These are phyloP conservation scores for Motacilla tschutschensis DNA, from an alignment of 2,113 vertebrate genomes.

Conservation along the genomic window DNA sequence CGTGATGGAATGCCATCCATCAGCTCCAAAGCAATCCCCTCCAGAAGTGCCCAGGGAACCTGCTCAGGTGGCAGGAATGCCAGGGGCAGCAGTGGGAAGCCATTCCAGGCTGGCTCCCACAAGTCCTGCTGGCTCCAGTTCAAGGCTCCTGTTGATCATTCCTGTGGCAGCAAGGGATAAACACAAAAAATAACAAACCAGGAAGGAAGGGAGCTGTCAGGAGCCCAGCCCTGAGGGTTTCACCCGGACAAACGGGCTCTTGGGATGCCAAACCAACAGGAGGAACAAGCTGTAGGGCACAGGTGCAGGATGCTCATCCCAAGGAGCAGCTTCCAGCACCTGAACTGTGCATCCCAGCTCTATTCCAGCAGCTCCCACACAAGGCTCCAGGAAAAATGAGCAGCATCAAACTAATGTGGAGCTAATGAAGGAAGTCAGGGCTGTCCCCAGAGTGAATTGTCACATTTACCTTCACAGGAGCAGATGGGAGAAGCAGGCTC, in stretches of 20 bases:
- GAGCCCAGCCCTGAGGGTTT: not conserved
- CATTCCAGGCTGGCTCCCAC: not conserved
- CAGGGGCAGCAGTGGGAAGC: not conserved
- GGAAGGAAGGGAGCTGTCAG: not conserved
- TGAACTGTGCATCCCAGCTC: not conserved
- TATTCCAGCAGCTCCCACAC: not conserved
- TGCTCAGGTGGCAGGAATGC: not conserved
- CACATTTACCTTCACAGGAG: not conserved
- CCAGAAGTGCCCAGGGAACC: not conserved
- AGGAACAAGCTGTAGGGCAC: not conserved
- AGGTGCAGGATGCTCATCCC: not conserved
- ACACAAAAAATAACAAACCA: not conserved
- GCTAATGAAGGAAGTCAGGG: not conserved
- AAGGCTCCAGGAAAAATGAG: not conserved
- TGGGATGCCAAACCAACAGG: not conserved
- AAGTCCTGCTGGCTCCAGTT: not conserved
- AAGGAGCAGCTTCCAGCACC: not conserved
- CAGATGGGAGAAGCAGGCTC: conserved; percentile 8
- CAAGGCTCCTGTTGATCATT: not conserved
- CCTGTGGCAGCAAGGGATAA: not conserved
- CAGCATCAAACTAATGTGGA: not conserved
- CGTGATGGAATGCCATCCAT: too few relatives aligned
- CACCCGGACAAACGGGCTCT: not conserved
- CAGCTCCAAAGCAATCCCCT: not conserved
- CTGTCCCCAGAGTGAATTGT: not conserved